Base-by-base conservation (phyloP, 2,888 invertebrate species). In the Chirona hameri region DNA sequence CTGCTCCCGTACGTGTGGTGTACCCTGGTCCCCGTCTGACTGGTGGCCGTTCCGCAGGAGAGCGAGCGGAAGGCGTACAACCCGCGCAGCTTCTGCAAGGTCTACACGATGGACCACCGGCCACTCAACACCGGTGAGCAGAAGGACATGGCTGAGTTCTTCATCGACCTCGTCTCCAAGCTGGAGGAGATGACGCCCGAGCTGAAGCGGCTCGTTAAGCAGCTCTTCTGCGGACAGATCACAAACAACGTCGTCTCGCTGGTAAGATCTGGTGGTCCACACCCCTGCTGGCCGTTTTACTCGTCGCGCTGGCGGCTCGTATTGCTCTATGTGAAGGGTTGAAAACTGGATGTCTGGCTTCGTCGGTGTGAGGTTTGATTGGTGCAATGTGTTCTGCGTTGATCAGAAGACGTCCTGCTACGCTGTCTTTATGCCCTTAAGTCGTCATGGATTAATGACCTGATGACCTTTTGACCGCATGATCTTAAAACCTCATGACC, bases 141-240 rank as follows among this genome's bases (percentile, higher is more conserved):
- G 88, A 98, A 98, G 87, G 98, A 98, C 87, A 98, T 98, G 98
- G 97, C 97, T 0, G 98, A 98, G 89, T 98, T 98, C 89, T 98
- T 98, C 88, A 98, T 97, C 82, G 97, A 98, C 89, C 91, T 98
- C 81, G 97, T 98, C 55, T 96, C 96, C 39, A 98, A 98, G 88
- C 89, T 98, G 24, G 98, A 98, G 88, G 98, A 98, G 88, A 97
- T 97, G 96, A 95, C 96, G 1, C 93, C 95, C 0, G 93, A 95
- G 85, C 88, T 97, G 69, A 97, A 97, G 89, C 93, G 92, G 85
- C 90, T 97, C 46, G 95, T 98, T 10, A 97, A 97, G 87, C 94
- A 93, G 24, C 89, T 97, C 57, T 98, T 98, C 88, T 97, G 97
- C 86, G 98, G 98, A 60, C 95, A 96, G 0, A 91, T 97, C 39